A percentile compares a stretch with the other conserved stretches of the same genome.
Evolutionary conservation across 1,140 invertebrate species (phyloP).

Genomic region (Muscidifurax raptorellus): DNA sequence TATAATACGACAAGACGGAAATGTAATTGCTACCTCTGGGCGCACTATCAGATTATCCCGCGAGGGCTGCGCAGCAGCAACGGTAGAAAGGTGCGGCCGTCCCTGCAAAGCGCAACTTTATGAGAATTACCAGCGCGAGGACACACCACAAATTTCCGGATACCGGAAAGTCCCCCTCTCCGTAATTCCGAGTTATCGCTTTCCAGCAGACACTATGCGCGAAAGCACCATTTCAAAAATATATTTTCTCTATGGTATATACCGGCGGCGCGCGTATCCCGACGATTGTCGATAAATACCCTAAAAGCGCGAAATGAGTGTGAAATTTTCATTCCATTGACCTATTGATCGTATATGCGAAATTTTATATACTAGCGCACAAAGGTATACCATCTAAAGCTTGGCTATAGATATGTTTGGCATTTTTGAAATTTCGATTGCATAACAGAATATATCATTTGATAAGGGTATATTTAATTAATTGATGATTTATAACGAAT

Average conservation of each 20-base stretch:
- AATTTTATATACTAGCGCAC: background rate
- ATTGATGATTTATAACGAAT: too few species aligned
- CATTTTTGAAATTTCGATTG: too few species aligned
- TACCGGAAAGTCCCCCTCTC: slow-evolving; percentile 46
- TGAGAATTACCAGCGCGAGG: slow-evolving; percentile 44
- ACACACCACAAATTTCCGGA: slow-evolving; percentile 52
- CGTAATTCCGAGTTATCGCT: slow-evolving; percentile 53
- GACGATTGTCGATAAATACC: background rate
- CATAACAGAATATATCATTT: too few species aligned
- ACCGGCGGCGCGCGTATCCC: background rate
- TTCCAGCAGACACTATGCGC: background rate
- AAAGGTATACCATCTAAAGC: background rate
- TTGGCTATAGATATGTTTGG: background rate
- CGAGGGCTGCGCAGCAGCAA: background rate
- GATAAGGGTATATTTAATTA: too few species aligned
- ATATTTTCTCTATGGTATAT: slow-evolving; percentile 17
- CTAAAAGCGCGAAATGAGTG: slow-evolving; percentile 2
- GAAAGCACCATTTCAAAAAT: slow-evolving; percentile 47
- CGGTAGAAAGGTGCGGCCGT: background rate
- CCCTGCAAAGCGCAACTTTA: slow-evolving; percentile 46
- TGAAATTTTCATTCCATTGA: slow-evolving; percentile 23
- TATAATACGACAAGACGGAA: slow-evolving; percentile 29
- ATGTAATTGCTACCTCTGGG: slow-evolving; percentile 50
- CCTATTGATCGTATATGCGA: background rate
- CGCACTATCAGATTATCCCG: slow-evolving; percentile 39